Conservation (phyloP, 2,888 invertebrate genomes). For the Parnassius apollo region DNA sequence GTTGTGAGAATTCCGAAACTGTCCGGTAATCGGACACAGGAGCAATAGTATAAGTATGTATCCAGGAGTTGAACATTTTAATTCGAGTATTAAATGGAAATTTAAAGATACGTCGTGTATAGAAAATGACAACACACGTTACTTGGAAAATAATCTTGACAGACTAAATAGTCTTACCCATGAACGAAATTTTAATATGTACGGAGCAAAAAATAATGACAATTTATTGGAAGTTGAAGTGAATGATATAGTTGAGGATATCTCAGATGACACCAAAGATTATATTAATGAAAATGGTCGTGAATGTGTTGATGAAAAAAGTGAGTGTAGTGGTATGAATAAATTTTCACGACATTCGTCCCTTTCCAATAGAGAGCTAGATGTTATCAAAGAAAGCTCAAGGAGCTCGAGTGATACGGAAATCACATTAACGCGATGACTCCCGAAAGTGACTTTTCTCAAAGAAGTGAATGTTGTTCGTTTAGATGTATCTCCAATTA, state of each 20-base stretch:
- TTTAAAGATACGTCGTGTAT: conserved; percentile 65
- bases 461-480: conserved; percentile 68
- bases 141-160: conserved; percentile 73
- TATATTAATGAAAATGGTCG: conserved; percentile 51
- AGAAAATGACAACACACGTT: conserved; percentile 65
- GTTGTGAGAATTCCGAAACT: conserved; percentile 79
- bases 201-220: conserved; percentile 61
- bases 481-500: conserved; percentile 59
- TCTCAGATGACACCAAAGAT: conserved; percentile 66
- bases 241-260: conserved; percentile 61
- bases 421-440: conserved; percentile 78
- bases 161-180: conserved; percentile 74
- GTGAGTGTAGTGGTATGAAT: conserved; percentile 63
- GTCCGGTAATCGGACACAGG: conserved; percentile 78
- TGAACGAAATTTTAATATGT: conserved; percentile 64
- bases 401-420: conserved; percentile 79
- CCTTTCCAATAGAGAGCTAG: conserved; percentile 74
- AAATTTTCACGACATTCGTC: conserved; percentile 76
- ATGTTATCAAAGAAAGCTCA: conserved; percentile 78
- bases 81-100: conserved; percentile 75
- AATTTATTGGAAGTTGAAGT: conserved; percentile 74
- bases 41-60: conserved; percentile 76
- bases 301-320: conserved; percentile 67
- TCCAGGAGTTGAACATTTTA: conserved; percentile 75
- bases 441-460: conserved; percentile 73